These are phyloP conservation scores for Schizothorax lantsangensis DNA, from an alignment of 2,797 vertebrate species.

Conservation along the genomic window DNA sequence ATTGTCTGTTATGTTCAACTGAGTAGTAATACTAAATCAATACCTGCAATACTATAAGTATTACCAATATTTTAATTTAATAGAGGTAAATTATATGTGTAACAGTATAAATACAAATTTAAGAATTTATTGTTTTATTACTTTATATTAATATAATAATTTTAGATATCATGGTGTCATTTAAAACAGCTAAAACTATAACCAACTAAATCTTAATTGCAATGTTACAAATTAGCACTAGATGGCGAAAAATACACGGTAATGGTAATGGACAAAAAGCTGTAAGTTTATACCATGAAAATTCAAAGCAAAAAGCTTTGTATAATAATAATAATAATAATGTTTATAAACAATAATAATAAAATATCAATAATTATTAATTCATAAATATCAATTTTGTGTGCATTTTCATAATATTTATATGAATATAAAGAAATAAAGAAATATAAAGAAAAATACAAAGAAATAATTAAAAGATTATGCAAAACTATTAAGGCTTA, in stretches of 20 bases:
- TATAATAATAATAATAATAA: not conserved
- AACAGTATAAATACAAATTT: not conserved
- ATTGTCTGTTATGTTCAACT: not conserved
- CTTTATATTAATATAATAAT: not conserved
- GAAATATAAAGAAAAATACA: not conserved
- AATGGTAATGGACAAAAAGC: not conserved
- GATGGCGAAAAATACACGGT: not conserved
- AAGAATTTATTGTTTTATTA: not conserved
- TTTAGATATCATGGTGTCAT: not conserved
- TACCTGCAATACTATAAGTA: not conserved
- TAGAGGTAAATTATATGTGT: not conserved
- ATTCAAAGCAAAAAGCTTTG: too few relatives aligned
- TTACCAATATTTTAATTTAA: not conserved
- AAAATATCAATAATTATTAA: not conserved
- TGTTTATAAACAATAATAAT: not conserved
- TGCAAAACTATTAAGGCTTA: not conserved
- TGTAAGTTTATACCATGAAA: too few relatives aligned
- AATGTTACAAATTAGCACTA: too few relatives aligned
- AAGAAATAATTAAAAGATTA: not conserved
- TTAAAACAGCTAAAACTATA: not conserved
- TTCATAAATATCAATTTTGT: not conserved
- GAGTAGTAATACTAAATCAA: not conserved
- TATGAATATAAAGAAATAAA: too few relatives aligned
- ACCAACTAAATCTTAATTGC: not conserved
- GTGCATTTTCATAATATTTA: not conserved